Evolutionary conservation across 2,797 vertebrate genomes (phyloP), one percentile per base, ranked within the genome.

Genomic region (Pteropus rufus): DNA sequence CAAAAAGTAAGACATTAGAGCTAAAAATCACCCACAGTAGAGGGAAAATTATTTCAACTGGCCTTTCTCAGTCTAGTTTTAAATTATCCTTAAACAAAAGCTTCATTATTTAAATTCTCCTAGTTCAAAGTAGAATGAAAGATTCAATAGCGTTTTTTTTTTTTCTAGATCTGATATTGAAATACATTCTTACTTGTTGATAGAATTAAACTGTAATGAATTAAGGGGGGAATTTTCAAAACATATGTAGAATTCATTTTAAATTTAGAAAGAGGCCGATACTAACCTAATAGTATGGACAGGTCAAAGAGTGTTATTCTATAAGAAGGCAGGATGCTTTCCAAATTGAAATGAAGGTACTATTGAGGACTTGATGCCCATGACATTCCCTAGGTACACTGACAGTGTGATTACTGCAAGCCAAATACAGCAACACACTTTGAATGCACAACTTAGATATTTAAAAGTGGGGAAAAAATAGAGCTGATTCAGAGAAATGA

Each of bases 71-170:
- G 14, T 52, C 19, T 91, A 46, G 15, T 87, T 96, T 95, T 91
- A 87, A 96, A 91, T 96, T 89, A 91, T 87, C 41, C 41, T 86
- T 70, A 91, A 75, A 75, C 34, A 88, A 81, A 34, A 81, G 3
- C 0, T 54, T 92, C 36, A 9, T 79, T 56, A 89, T 44, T 83
- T 90, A 95, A 95, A 24, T 16, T 5, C 11, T 80, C 1, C 72
- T 81, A 41, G 11, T 62, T 95, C 56, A 77, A 90, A 54, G 14
- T 64, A 52, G 19, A 54, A 76, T 67, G 31, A 62, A 79, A 83
- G 18, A 93, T 44, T 79, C 56, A 83, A 18, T 46, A 29, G 15
- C 4, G 23, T 8, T 41, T 44, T 44, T 44, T n/a, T n/a, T 84
- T 56, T 86, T 67, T 14, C 9, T 73, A 89, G 18, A 73, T 31